Percentiles rank a stretch among this genome's conserved stretches.
Conservation (phyloP, 2,888 invertebrate species). For the Ryuthela nishihirai region DNA sequence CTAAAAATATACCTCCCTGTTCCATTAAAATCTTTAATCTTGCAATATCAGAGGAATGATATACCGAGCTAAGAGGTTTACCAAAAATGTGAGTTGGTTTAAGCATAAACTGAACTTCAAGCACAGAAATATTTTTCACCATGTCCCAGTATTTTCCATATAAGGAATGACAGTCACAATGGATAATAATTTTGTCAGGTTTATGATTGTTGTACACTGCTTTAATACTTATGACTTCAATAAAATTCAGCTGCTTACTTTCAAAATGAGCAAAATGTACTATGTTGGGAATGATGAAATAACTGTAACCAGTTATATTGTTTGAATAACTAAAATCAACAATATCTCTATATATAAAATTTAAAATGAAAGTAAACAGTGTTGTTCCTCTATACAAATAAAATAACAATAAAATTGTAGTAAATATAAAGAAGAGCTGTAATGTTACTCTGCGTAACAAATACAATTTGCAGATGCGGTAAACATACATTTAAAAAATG, state of each 20-base stretch:
- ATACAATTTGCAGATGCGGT: too few relatives aligned
- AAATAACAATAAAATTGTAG: neutral
- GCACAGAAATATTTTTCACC: slow-evolving; percentile 28
- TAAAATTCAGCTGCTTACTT: slow-evolving; percentile 45
- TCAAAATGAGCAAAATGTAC: slow-evolving; percentile 50
- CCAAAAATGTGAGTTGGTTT: slow-evolving; percentile 51
- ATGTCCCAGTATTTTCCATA: slow-evolving; percentile 43
- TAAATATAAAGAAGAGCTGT: too few relatives aligned
- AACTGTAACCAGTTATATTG: slow-evolving; percentile 44
- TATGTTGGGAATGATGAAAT: slow-evolving; percentile 48
- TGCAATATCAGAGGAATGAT: slow-evolving; percentile 51
- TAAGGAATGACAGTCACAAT: slow-evolving; percentile 45
- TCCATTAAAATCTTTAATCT: slow-evolving; percentile 48
- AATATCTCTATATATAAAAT: slow-evolving; percentile 20
- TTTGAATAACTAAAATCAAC: slow-evolving; percentile 29
- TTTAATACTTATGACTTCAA: slow-evolving; percentile 46
- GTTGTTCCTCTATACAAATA: neutral
- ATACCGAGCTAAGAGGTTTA: slow-evolving; percentile 49
- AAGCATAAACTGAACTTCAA: slow-evolving; percentile 29
- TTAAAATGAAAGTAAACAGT: slow-evolving; percentile 3
- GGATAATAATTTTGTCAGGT: slow-evolving; percentile 47
- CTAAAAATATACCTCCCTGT: slow-evolving; percentile 51
- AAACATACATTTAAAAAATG: too few relatives aligned
- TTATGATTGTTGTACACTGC: slow-evolving; percentile 48
- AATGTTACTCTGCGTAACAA: too few relatives aligned